Percentiles rank a stretch among this genome's conserved stretches.
These are phyloP conservation scores for Thinocorus orbignyianus DNA, from an alignment of 2,113 vertebrate genomes.

Conservation along the genomic window DNA sequence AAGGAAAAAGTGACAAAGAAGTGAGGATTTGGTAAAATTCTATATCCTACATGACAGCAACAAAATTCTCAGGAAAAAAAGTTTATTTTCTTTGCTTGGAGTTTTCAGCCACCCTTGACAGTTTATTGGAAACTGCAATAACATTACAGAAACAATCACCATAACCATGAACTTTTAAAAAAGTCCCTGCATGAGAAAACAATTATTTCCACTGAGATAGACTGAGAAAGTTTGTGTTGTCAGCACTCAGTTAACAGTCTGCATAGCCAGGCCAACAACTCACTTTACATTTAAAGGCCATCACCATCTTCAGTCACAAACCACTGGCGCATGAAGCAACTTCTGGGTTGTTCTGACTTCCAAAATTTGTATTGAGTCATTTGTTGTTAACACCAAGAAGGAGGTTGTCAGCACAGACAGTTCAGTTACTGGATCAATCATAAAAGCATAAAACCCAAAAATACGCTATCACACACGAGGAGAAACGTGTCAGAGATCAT, in stretches of 20 bases:
- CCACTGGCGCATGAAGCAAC: neutral
- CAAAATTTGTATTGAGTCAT: neutral
- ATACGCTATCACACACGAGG: neutral
- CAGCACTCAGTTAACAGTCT: neutral
- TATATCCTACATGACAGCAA: neutral
- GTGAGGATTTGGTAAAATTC: neutral
- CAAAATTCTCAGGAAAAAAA: neutral
- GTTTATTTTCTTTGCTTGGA: neutral
- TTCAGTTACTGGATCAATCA: neutral
- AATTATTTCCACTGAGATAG: neutral
- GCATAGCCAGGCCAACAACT: neutral
- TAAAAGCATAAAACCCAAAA: neutral
- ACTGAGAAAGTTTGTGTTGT: neutral
- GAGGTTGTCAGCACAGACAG: neutral
- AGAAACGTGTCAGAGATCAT: neutral
- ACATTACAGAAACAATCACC: neutral
- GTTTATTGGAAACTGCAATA: neutral
- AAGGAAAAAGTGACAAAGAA: neutral
- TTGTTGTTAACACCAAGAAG: neutral
- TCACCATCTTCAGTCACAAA: neutral
- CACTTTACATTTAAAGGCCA: neutral
- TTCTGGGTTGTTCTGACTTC: neutral
- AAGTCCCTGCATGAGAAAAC: neutral
- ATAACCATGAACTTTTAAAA: neutral
- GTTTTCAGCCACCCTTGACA: neutral